A percentile compares a stretch with the other conserved stretches of the same genome.
Evolutionary conservation across 2,888 invertebrate genomes (phyloP).

Genomic region (Agrochola lota): DNA sequence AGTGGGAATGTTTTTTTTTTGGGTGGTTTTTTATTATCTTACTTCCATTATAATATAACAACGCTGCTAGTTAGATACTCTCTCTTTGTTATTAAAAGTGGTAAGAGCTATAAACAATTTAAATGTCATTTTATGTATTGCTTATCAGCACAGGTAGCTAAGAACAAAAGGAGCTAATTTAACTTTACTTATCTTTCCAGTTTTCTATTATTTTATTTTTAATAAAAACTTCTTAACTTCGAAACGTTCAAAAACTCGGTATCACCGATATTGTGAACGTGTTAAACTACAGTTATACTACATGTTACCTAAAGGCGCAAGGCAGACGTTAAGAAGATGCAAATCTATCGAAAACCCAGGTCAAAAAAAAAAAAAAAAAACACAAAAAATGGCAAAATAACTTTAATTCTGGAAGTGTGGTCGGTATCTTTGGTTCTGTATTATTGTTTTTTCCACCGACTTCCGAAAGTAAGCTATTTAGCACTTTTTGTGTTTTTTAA

Average conservation of each 20-base stretch:
- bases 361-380: too few relatives aligned
- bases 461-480: too few relatives aligned
- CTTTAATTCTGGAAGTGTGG: too few relatives aligned
- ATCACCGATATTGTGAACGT: background rate
- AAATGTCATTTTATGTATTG: background rate
- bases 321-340: background rate
- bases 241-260: background rate
- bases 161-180: conserved; percentile 18
- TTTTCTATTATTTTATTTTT: conserved; percentile 12
- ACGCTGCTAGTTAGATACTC: too few relatives aligned
- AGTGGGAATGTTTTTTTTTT: too few relatives aligned
- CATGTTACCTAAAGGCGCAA: background rate
- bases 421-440: too few relatives aligned
- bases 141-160: background rate
- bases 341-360: background rate
- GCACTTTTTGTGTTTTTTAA: too few relatives aligned
- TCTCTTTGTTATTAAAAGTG: background rate
- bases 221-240: background rate
- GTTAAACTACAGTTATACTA: background rate
- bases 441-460: too few relatives aligned
- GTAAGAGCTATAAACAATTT: background rate
- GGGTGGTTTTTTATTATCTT: too few relatives aligned
- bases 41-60: background rate
- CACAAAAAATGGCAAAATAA: too few relatives aligned
- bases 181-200: conserved; percentile 28